Conservation (phyloP, 2,888 invertebrate genomes). For the Frankliniella fusca region DNA sequence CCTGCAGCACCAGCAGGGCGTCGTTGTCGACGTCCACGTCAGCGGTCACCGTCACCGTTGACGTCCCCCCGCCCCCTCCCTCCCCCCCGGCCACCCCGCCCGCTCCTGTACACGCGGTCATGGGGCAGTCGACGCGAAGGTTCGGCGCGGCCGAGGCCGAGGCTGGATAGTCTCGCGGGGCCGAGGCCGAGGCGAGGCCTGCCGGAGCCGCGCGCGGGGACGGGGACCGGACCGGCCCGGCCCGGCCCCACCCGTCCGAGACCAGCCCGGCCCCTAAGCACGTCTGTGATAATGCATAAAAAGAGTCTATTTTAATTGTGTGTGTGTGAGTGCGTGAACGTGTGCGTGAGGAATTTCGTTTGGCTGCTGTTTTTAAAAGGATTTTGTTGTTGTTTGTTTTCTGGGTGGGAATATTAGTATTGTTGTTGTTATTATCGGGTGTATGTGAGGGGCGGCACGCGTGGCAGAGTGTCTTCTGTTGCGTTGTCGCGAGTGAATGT, state of each 20-base stretch:
- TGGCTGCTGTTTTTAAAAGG: too few species aligned
- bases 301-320: slow-evolving; percentile 4
- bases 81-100: not conserved
- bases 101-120: not conserved
- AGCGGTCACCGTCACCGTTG: too few species aligned
- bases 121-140: not conserved
- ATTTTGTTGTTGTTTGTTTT: not conserved
- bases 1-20: not conserved
- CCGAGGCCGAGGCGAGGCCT: too few species aligned
- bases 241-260: too few species aligned
- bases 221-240: too few species aligned
- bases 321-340: not conserved
- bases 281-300: not conserved
- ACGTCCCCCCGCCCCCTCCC: too few species aligned
- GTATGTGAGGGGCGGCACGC: not conserved
- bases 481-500: not conserved
- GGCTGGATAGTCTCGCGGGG: not conserved
- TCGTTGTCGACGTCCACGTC: not conserved
- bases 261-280: not conserved
- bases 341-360: not conserved
- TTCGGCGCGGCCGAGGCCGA: not conserved
- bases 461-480: not conserved
- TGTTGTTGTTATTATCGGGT: not conserved
- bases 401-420: not conserved
- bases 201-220: too few species aligned